Evolutionary conservation across 2,888 invertebrate species (phyloP), one percentile per base, ranked within the genome.

Genomic region (Tetropium fuscum): DNA sequence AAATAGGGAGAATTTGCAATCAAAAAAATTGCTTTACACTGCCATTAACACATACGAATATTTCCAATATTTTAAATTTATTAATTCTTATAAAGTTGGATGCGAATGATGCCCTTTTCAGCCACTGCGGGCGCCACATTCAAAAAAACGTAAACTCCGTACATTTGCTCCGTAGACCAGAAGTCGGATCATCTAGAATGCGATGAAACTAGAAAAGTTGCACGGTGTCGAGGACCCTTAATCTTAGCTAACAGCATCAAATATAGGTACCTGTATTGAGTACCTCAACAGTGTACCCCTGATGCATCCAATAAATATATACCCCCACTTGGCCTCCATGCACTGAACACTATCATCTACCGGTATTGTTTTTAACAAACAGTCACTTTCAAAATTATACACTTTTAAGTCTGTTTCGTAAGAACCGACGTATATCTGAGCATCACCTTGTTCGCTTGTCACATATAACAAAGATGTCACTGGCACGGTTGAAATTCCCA

Each of bases 261-360:
- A 38, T n/a, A 20, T 25, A 36, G 22, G 70, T 79, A 91, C 92
- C 85, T 87, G 86, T 71, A 88, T 85, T 71, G 89, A 86, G 77
- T 88, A 91, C 64, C 88, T 87, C 44, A 88, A 84, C 8, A 93
- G 86, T 68, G 87, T 87, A 11, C 93, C 92, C 66, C 87, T 87
- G 65, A 88, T 86, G 0, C 91, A 90, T 34, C 92, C 92, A 22
- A 92, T 85, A 72, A 88, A 93, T 27, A 91, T 84, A 3, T 85
- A 86, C 64, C 87, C 87, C 92, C 92, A 92, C 1, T 87, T 85
- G 19, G 87, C 82, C 67, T 91, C 91, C 86, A 92, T 89, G 11
- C 91, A 90, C 74, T 91, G 91, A 61, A 92, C 84, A 0, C 90
- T 88, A 73, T 87, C 88, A 3, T 85, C 83, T 1, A 88, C 81